phyloP scores from a whole-genome alignment of 2,888 invertebrate genomes.

The Hydraecia micacea region DNA sequence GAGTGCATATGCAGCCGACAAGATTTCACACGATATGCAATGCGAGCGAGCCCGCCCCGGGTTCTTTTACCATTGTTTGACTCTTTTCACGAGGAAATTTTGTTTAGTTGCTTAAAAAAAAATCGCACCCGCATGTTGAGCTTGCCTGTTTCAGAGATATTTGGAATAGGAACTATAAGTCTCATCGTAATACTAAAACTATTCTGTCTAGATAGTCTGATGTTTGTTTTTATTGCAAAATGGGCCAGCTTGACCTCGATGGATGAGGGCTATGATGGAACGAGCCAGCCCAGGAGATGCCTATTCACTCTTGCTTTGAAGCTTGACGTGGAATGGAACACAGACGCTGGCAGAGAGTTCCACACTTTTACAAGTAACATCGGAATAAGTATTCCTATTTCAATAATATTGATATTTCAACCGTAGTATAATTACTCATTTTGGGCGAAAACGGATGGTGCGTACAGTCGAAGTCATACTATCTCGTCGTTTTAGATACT shows the following conservation, averaged over 20 bases:
- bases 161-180: not conserved
- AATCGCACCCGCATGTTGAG: not conserved
- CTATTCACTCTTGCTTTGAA: not conserved
- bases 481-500: not conserved
- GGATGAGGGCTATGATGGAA: not conserved
- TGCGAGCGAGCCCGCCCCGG: slow-evolving; percentile 62
- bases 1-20: slow-evolving; percentile 67
- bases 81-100: slow-evolving; percentile 62
- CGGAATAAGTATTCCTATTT: not conserved
- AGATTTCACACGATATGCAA: slow-evolving; percentile 78
- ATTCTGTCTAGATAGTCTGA: not conserved
- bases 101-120: slow-evolving; percentile 59
- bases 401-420: not conserved
- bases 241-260: not conserved
- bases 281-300: not conserved
- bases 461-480: not conserved
- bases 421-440: not conserved
- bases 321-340: not conserved
- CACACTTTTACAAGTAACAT: not conserved
- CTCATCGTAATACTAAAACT: not conserved
- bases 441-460: not conserved
- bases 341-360: not conserved
- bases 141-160: slow-evolving; percentile 1
- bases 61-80: slow-evolving; percentile 69
- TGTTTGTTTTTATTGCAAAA: not conserved